Conservation (phyloP, 1,140 invertebrate genomes). For the Diabrotica undecimpunctata region DNA sequence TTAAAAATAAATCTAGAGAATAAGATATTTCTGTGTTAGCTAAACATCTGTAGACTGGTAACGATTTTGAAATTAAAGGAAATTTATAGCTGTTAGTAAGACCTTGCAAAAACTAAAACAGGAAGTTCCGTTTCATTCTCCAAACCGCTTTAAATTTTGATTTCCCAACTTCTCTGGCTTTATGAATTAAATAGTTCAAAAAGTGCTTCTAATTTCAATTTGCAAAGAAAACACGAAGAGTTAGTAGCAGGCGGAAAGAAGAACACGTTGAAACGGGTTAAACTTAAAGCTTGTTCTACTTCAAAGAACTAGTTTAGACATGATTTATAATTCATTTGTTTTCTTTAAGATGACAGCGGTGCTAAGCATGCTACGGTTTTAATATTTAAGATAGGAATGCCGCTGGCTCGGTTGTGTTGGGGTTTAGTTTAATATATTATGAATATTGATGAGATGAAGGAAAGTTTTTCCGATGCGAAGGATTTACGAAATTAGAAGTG, state of each 20-base stretch:
- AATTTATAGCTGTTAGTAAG: too few species aligned
- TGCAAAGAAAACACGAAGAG: neutral
- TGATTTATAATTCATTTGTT: slow-evolving; percentile 24
- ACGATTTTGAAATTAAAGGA: too few species aligned
- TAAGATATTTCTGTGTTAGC: too few species aligned
- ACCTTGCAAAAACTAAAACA: too few species aligned
- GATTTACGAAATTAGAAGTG: neutral
- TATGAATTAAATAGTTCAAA: slow-evolving; percentile 1
- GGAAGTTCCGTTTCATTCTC: neutral
- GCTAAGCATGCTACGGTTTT: neutral
- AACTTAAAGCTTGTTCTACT: slow-evolving; percentile 7
- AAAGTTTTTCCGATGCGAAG: slow-evolving; percentile 6
- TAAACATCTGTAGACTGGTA: too few species aligned
- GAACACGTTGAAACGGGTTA: neutral
- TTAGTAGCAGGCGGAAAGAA: neutral
- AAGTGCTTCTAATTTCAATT: slow-evolving; percentile 1
- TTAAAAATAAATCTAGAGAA: too few species aligned
- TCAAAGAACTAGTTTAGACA: slow-evolving; percentile 14
- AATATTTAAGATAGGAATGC: slow-evolving; percentile 7
- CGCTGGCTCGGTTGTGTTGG: neutral
- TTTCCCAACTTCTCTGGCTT: neutral
- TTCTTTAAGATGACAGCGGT: slow-evolving; percentile 10
- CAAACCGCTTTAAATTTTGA: neutral
- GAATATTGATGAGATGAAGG: slow-evolving; percentile 10
- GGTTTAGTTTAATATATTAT: slow-evolving; percentile 10